Conservation (phyloP, 2,113 vertebrate genomes). For the Perca flavescens region DNA sequence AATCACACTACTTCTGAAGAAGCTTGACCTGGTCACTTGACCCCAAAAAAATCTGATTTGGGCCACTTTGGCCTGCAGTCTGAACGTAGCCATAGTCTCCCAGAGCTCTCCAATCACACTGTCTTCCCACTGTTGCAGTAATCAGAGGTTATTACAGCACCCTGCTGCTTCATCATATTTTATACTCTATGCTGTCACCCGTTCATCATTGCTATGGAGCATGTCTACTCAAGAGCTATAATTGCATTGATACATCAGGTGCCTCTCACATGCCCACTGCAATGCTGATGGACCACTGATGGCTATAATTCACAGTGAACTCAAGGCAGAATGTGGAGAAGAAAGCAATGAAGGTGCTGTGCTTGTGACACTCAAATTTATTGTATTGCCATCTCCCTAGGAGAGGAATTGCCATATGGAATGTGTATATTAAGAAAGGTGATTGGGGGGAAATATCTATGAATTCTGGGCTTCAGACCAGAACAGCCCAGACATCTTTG, state of each 20-base stretch:
- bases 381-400: slow-evolving; percentile 15
- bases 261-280: slow-evolving; percentile 26
- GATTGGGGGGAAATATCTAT: slow-evolving; percentile 18
- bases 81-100: too few relatives aligned
- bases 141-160: slow-evolving; percentile 11
- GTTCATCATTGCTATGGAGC: slow-evolving; percentile 19
- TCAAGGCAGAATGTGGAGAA: slow-evolving; percentile 5
- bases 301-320: slow-evolving; percentile 44
- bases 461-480: slow-evolving; percentile 54
- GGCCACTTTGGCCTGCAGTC: too few relatives aligned
- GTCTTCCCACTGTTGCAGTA: neutral
- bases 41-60: too few relatives aligned
- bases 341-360: slow-evolving; percentile 19
- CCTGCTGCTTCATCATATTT: neutral
- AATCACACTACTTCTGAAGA: too few relatives aligned
- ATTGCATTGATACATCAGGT: slow-evolving; percentile 33
- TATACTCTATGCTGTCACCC: slow-evolving; percentile 5
- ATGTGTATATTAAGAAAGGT: slow-evolving; percentile 14
- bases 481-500: slow-evolving; percentile 24
- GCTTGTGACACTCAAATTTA: slow-evolving; percentile 35
- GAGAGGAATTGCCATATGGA: slow-evolving; percentile 8
- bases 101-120: neutral
- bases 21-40: too few relatives aligned
- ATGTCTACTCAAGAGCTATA: slow-evolving; percentile 30
- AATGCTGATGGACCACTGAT: slow-evolving; percentile 30